These are phyloP conservation scores for Dromius quadrimaculatus DNA, from an alignment of 2,888 invertebrate species.

Conservation along the genomic window DNA sequence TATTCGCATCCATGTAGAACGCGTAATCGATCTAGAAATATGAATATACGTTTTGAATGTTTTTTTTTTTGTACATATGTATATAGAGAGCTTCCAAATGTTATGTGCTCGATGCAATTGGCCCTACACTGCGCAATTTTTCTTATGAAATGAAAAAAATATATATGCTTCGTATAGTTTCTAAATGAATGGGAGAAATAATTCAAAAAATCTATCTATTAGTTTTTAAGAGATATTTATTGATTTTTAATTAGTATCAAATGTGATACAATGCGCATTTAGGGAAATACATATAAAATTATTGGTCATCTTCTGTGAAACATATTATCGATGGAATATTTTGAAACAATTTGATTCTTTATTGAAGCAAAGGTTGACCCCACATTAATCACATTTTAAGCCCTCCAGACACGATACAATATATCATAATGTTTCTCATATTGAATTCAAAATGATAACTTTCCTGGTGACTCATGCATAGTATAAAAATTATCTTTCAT, in stretches of 20 bases:
- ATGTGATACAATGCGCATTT: neutral
- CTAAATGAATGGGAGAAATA: neutral
- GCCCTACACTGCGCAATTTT: conserved; percentile 13
- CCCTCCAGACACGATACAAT: too few species aligned
- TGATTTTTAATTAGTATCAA: neutral
- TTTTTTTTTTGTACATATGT: too few species aligned
- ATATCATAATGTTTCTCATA: too few species aligned
- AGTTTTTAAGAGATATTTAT: neutral
- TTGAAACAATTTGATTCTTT: neutral
- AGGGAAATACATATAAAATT: neutral
- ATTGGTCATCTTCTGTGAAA: neutral
- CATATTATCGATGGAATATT: neutral
- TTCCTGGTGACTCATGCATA: too few species aligned
- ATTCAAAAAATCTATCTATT: conserved; percentile 8
- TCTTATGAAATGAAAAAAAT: conserved; percentile 1
- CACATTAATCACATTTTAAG: neutral
- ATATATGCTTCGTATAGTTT: neutral
- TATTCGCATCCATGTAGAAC: too few species aligned
- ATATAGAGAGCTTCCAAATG: too few species aligned
- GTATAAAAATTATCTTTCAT: too few species aligned
- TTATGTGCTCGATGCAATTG: too few species aligned
- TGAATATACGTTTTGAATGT: too few species aligned
- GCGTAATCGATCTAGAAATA: too few species aligned
- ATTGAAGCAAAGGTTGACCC: neutral
- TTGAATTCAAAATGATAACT: too few species aligned